A percentile compares a stretch with the other conserved stretches of the same genome.
phyloP scores from a whole-genome alignment of 2,888 invertebrate species.

The Hydrotaea diabolus region DNA sequence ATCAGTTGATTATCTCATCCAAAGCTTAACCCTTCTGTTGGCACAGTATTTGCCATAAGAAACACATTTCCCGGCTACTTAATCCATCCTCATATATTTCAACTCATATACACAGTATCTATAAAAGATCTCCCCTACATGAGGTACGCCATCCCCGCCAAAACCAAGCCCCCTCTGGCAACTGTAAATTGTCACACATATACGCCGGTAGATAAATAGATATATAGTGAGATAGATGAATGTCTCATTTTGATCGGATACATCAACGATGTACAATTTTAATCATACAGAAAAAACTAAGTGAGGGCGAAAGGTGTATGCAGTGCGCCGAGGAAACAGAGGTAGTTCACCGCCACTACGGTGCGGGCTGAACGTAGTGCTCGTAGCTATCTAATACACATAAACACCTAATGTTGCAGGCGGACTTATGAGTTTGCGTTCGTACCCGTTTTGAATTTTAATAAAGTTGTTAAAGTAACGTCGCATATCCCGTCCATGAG shows the following conservation, averaged over 20 bases:
- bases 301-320: neutral
- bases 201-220: neutral
- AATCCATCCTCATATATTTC: neutral
- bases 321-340: neutral
- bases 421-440: conserved; percentile 69
- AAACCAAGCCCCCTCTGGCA: neutral
- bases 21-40: no score
- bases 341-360: no score
- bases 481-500: conserved; percentile 45
- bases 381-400: conserved; percentile 65
- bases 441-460: conserved; percentile 72
- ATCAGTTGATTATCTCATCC: no score
- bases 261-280: neutral
- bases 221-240: neutral
- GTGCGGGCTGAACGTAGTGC: neutral
- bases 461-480: conserved; percentile 67
- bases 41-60: no score
- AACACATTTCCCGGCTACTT: neutral
- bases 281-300: neutral
- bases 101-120: neutral
- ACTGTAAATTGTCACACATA: conserved; percentile 34
- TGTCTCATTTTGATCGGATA: conserved; percentile 11
- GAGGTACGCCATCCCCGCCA: neutral
- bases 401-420: conserved; percentile 73
- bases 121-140: neutral